Conservation (phyloP, 2,888 invertebrate species). For the Limnephilus lunatus region DNA sequence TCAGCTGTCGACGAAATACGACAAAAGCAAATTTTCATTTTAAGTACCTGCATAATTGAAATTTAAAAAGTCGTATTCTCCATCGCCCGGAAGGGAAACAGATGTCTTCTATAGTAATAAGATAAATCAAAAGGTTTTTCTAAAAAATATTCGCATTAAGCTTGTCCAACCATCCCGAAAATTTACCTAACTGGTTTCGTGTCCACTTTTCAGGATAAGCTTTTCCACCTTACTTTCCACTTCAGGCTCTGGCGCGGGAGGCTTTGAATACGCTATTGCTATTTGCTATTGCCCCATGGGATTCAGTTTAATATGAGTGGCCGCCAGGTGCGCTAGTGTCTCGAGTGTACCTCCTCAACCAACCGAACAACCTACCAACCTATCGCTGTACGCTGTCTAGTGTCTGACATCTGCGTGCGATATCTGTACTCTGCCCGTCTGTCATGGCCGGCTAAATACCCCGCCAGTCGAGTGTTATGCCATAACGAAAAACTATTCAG, state of each 20-base stretch:
- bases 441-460: conserved; percentile 50
- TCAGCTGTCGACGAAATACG: too few relatives aligned
- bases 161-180: too few relatives aligned
- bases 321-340: conserved; percentile 46
- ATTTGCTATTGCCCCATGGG: conserved; percentile 41
- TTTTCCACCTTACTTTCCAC: conserved; percentile 4
- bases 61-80: too few relatives aligned
- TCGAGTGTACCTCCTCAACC: neutral
- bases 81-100: too few relatives aligned
- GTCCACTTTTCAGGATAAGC: neutral
- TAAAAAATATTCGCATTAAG: too few relatives aligned
- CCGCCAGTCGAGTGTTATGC: neutral
- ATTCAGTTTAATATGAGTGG: conserved; percentile 57
- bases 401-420: conserved; percentile 50
- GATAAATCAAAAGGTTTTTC: too few relatives aligned
- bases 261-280: conserved; percentile 36
- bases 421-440: neutral
- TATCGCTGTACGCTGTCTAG: too few relatives aligned
- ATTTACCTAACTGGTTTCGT: neutral
- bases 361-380: neutral
- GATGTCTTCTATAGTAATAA: too few relatives aligned
- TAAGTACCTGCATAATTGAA: too few relatives aligned
- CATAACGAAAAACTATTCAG: conserved; percentile 45
- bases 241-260: conserved; percentile 34
- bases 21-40: too few relatives aligned